Base-by-base conservation (phyloP, 2,888 invertebrate species). In the Biston stratarius region DNA sequence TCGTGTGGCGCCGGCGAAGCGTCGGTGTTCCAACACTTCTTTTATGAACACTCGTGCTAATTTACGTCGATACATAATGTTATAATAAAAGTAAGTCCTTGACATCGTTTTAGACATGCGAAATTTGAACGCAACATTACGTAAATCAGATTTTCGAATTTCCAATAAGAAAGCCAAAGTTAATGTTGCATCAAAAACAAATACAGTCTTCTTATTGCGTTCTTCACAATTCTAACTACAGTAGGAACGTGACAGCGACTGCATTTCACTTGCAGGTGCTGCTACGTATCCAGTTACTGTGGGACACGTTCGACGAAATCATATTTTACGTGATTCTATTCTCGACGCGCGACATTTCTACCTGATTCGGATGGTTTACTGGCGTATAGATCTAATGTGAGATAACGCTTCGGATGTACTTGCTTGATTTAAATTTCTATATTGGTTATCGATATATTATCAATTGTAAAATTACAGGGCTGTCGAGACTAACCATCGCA, bases 321-420 rank as follows among this genome's bases (percentile, higher is more conserved):
- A 90, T 90, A 90, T 90, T 90, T 88, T 90, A 90, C 90, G 90
- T 90, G 90, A 90, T 88, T 86, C 87, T 82, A 88, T 89, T 89
- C 84, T 80, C 77, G 67, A 71, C 69, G 70, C 71, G 74, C 47
- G 61, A 58, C 67, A 61, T 51, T 47, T 34, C 42, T 12, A 68
- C 60, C 63, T 59, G 48, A 49, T 60, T 64, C 55, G 70, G 74
- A 67, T 76, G 59, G 40, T 59, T 59, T 49, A 49, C 49, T 49
- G 12, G 42, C 9, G 24, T 42, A 40, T n/a, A n/a, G n/a, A n/a
- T 58, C 48, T 49, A 42, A 59, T 40, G 15, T 11, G 14, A 38
- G 48, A 48, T 58, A 59, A 59, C 40, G 33, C 5, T 51, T 40
- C 40, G 33, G 40, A 12, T 42, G 24, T 6, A 11, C 15, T 8